Base-by-base conservation (phyloP, 2,888 invertebrate species). In the Agriopis aurantiaria region DNA sequence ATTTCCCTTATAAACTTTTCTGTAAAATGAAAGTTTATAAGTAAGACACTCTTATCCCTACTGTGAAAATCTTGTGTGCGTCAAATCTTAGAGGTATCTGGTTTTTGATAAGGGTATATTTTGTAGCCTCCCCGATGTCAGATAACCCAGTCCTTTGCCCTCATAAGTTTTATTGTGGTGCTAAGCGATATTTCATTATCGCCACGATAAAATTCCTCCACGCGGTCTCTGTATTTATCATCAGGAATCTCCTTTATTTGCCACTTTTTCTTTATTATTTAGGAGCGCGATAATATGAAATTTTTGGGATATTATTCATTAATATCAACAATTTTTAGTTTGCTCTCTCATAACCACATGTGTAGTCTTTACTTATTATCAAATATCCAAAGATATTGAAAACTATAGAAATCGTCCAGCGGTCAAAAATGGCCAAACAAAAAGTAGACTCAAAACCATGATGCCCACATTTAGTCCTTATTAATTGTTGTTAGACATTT, bases 141-240 rank as follows among this genome's bases (percentile, higher is more conserved):
- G 89, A 90, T 90, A 90, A 85, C 80, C 74, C 73, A 68, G 70
- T 72, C 80, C 70, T 59, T 78, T 79, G 77, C 78, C 80, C 80
- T 74, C 66, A 51, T 60, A 79, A 76, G 77, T 84, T 90, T 88
- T 90, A 90, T 85, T 86, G 84, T 85, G 80, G 86, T 86, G 89
- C 87, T 88, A 90, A 90, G 88, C 86, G 88, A 90, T 92, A 91
- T 88, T 91, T 91, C 90, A 91, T 90, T 88, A 90, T 88, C 86
- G 82, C 73, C 75, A 78, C 84, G 88, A 91, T 90, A 91, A 91
- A 89, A 88, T 83, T 78, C 85, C 82, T 81, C 80, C 81, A 79
- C 81, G 75, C 74, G 70, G 79, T 82, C 83, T 81, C 78, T 75
- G 78, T 81, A 84, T 89, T 89, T 91, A 91, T 92, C 90, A 88